phyloP scores from a whole-genome alignment of 2,797 vertebrate species.

The Halcyon leucocephala region DNA sequence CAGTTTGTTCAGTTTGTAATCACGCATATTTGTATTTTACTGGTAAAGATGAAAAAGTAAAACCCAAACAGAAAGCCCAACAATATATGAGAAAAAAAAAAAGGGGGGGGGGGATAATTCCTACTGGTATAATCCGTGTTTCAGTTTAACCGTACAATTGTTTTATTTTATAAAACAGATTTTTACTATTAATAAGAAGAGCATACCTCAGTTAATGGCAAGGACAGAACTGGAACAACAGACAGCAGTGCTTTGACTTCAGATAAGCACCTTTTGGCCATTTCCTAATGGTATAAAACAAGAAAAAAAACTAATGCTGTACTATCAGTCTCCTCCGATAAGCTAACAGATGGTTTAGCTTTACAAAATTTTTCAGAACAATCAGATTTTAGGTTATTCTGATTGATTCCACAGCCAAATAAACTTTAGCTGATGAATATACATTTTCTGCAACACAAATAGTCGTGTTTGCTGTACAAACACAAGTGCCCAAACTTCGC shows the following conservation, averaged over 20 bases:
- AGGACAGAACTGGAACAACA: background rate
- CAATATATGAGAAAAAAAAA: background rate
- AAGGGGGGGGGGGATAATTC: background rate
- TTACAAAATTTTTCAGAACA: conserved; percentile 8
- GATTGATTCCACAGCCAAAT: background rate
- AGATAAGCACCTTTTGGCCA: conserved; percentile 77
- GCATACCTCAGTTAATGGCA: conserved; percentile 78
- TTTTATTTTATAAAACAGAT: background rate
- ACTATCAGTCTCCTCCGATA: background rate
- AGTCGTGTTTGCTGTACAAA: conserved; percentile 3
- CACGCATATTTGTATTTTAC: background rate
- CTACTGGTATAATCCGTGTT: background rate
- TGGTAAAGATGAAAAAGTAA: background rate
- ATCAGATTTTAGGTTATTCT: background rate
- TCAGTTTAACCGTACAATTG: background rate
- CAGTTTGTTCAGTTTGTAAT: background rate
- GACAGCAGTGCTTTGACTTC: conserved; percentile 79
- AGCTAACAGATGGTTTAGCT: background rate
- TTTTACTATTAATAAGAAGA: background rate
- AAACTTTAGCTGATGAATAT: background rate
- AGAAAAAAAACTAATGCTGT: background rate
- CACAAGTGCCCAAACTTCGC: background rate
- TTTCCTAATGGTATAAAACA: conserved; percentile 68
- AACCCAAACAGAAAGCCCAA: background rate
- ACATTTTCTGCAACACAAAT: background rate